Percentiles rank a stretch among this genome's conserved stretches.
phyloP scores from a whole-genome alignment of 2,113 vertebrate species.

The Calidris pygmaea region DNA sequence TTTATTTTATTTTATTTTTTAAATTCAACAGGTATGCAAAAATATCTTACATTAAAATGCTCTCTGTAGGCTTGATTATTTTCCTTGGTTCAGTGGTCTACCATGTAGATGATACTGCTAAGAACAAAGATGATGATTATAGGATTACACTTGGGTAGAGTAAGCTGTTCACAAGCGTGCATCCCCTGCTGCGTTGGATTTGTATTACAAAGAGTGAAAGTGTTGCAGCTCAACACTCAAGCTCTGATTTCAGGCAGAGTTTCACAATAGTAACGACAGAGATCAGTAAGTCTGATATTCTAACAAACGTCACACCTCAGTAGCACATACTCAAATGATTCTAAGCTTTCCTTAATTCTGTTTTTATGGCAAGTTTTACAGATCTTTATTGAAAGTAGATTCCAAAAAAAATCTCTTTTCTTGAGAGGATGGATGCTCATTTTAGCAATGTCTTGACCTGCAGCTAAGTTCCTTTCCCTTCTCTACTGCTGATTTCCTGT shows the following conservation, averaged over 20 bases:
- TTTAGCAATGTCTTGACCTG: neutral
- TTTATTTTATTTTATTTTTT: neutral
- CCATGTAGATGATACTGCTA: neutral
- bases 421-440: neutral
- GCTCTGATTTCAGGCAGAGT: neutral
- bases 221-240: neutral
- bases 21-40: neutral
- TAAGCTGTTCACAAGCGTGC: neutral
- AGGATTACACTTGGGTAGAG: neutral
- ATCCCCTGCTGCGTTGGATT: neutral
- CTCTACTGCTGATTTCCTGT: neutral
- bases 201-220: neutral
- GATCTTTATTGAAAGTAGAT: neutral
- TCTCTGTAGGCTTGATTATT: neutral
- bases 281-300: neutral
- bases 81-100: neutral
- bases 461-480: neutral
- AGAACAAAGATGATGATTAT: neutral
- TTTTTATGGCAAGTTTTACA: neutral
- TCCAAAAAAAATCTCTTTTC: neutral
- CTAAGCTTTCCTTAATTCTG: neutral
- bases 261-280: neutral
- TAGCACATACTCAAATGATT: neutral
- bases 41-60: neutral
- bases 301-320: neutral